Conservation (phyloP, 1,140 invertebrate genomes). For the Chlorops oryzae region DNA sequence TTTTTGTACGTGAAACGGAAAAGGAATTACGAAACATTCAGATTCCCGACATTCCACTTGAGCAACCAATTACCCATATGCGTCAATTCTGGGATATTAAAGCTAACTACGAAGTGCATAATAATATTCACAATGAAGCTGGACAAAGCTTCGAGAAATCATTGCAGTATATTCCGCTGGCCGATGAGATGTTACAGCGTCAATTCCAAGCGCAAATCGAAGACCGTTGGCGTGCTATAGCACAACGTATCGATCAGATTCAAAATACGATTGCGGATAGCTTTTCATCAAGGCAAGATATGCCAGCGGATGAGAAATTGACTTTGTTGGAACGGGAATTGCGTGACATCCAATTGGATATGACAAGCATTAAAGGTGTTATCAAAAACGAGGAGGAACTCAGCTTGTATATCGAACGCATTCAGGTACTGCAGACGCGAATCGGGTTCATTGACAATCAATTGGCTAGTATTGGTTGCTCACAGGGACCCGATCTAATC, state of each 20-base stretch:
- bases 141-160: constrained; percentile 68
- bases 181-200: constrained; percentile 73
- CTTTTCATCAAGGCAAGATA: constrained; percentile 63
- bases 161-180: constrained; percentile 66
- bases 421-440: constrained; percentile 68
- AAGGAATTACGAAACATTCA: constrained; percentile 54
- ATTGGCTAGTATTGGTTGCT: constrained; percentile 64
- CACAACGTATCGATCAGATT: constrained; percentile 58
- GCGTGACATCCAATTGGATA: constrained; percentile 58
- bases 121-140: constrained; percentile 66
- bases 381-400: constrained; percentile 76
- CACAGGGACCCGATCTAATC: constrained; percentile 57
- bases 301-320: constrained; percentile 65
- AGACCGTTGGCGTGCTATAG: constrained; percentile 66
- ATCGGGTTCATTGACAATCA: constrained; percentile 71
- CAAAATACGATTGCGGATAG: constrained; percentile 60
- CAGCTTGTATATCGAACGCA: constrained; percentile 68
- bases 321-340: constrained; percentile 66
- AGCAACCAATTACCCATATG: constrained; percentile 61
- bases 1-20: constrained; percentile 67
- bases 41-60: constrained; percentile 51
- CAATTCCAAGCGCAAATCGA: constrained; percentile 69
- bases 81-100: constrained; percentile 82
- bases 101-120: constrained; percentile 80
- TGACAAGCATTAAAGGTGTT: constrained; percentile 66